A percentile compares a stretch with the other conserved stretches of the same genome.
These are phyloP conservation scores for Tinea trinotella DNA, from an alignment of 2,888 invertebrate species.

Conservation along the genomic window DNA sequence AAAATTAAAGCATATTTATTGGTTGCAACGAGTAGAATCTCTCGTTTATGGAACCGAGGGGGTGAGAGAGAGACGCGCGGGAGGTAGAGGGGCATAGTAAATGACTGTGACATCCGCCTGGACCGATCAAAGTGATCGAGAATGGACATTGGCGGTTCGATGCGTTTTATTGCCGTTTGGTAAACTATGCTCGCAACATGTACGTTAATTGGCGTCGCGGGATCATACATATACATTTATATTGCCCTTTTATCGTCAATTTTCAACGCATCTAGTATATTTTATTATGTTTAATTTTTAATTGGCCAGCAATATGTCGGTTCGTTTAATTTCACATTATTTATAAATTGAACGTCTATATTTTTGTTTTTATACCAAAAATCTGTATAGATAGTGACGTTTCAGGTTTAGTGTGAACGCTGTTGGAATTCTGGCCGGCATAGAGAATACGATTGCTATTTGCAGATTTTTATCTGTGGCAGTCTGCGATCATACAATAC, in stretches of 20 bases:
- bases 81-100: constrained; percentile 31
- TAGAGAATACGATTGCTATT: too few relatives aligned
- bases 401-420: too few relatives aligned
- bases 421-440: too few relatives aligned
- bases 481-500: too few relatives aligned
- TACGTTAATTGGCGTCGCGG: constrained; percentile 13
- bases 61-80: neutral
- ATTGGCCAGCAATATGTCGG: too few relatives aligned
- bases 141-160: constrained; percentile 30
- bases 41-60: neutral
- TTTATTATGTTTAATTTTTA: constrained; percentile 27
- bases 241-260: neutral
- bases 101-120: constrained; percentile 56
- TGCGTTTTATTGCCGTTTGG: constrained; percentile 17
- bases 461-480: too few relatives aligned
- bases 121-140: constrained; percentile 61
- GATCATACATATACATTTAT: neutral
- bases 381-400: too few relatives aligned
- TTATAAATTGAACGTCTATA: too few relatives aligned
- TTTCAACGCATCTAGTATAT: constrained; percentile 36
- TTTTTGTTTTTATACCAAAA: too few relatives aligned
- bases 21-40: constrained; percentile 35
- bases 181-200: neutral
- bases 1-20: constrained; percentile 56
- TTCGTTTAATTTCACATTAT: too few relatives aligned